Percentiles rank a stretch among this genome's conserved stretches.
These are phyloP conservation scores for Pseudoips prasinana DNA, from an alignment of 2,888 invertebrate genomes.

Conservation along the genomic window DNA sequence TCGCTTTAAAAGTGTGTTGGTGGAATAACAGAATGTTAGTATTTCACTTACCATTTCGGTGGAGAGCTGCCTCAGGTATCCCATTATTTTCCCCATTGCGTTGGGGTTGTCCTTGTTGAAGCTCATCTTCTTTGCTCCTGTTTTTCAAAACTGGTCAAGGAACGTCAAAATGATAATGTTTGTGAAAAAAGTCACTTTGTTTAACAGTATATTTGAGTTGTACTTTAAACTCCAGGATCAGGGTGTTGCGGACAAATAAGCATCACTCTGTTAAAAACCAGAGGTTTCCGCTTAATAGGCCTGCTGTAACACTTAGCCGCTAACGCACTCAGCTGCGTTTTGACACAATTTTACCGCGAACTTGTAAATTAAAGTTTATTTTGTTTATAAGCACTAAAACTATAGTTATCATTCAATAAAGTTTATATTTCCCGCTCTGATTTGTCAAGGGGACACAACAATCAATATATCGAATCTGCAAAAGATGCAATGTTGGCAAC, in stretches of 20 bases:
- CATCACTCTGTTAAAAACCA: conserved; percentile 46
- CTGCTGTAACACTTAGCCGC: conserved; percentile 32
- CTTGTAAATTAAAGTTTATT: conserved; percentile 29
- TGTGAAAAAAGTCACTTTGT: conserved; percentile 56
- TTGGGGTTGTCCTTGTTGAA: conserved; percentile 79
- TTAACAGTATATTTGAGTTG: conserved; percentile 48
- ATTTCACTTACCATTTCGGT: conserved; percentile 72
- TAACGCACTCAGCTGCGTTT: conserved; percentile 43
- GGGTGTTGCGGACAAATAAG: conserved; percentile 53
- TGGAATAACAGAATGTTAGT: no score
- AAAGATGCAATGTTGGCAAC: conserved; percentile 65
- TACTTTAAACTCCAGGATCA: conserved; percentile 68
- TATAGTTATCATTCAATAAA: conserved; percentile 43
- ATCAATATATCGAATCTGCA: conserved; percentile 52
- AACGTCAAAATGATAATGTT: conserved; percentile 72
- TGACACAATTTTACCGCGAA: conserved; percentile 54
- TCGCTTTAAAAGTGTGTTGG: no score
- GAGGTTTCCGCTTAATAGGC: conserved; percentile 23
- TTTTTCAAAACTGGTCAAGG: conserved; percentile 54
- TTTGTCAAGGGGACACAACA: conserved; percentile 62
- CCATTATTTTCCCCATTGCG: conserved; percentile 77
- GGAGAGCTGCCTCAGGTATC: conserved; percentile 75
- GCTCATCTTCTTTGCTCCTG: conserved; percentile 68
- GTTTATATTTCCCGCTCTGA: conserved; percentile 59
- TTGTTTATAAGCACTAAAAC: conserved; percentile 33